Percentiles rank a stretch among this genome's conserved stretches.
Conservation (phyloP, 2,888 invertebrate genomes). For the Euzophera pinguis region DNA sequence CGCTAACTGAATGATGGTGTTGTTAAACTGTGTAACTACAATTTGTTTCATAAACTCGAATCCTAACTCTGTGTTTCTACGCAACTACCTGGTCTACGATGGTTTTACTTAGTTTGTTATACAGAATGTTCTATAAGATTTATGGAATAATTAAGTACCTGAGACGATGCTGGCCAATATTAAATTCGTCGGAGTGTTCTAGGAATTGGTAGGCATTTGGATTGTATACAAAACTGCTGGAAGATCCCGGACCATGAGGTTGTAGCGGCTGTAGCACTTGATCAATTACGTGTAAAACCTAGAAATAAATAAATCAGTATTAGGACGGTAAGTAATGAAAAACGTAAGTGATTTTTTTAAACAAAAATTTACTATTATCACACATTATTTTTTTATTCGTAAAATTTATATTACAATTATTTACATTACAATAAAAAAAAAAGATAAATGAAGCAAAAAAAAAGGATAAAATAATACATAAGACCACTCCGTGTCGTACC, state of each 20-base stretch:
- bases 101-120: neutral
- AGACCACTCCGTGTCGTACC: too few relatives aligned
- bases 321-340: neutral
- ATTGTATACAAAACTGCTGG: conserved; percentile 84
- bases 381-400: too few relatives aligned
- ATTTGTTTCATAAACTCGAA: conserved; percentile 2
- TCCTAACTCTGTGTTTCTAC: neutral
- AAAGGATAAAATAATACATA: too few relatives aligned
- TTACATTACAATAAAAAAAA: too few relatives aligned
- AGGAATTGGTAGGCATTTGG: conserved; percentile 91
- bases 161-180: conserved; percentile 85
- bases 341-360: too few relatives aligned
- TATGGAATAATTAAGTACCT: conserved; percentile 69
- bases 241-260: conserved; percentile 78
- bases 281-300: conserved; percentile 94
- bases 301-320: conserved; percentile 23
- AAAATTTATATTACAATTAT: too few relatives aligned
- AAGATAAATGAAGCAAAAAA: too few relatives aligned
- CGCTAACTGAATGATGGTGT: conserved; percentile 25
- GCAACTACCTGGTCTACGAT: neutral
- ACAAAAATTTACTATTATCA: too few relatives aligned
- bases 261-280: conserved; percentile 90
- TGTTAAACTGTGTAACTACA: conserved; percentile 17
- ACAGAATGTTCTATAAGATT: too few relatives aligned
- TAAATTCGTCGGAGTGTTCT: conserved; percentile 87